Base-by-base conservation (phyloP, 2,888 invertebrate species). In the Calameuta idolon region DNA sequence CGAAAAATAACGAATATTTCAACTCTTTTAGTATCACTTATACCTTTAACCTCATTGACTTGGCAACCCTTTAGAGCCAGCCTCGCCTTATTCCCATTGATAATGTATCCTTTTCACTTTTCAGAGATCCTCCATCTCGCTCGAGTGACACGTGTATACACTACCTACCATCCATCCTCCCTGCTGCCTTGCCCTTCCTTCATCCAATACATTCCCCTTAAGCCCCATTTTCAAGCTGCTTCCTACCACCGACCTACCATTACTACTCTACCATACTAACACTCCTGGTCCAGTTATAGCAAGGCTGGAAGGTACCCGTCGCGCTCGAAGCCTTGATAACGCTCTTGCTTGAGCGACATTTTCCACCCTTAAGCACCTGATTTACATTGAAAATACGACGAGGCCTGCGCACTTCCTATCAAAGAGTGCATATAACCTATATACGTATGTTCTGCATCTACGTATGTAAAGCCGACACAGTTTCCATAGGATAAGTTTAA, bases 11-110 rank as follows among this genome's bases (percentile, higher is more conserved):
- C 86, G 86, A 85, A 87, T 86, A 87, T 89, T 89, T 87, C 86
- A 87, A 88, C 89, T 89, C 90, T 86, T 90, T 90, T 90, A 89
- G 90, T 90, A 90, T 90, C 90, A 90, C 90, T 90, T 90, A 90
- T 90, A 88, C 90, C 89, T 88, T 85, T 86, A 86, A 86, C 87
- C 89, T 87, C 55, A 5, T 55, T 23, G 55, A 55, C 23, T 23
- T 55, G 23, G 55, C 55, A 55, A 23, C 23, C 55, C 9, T 55
- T 23, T 9, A 9, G 23, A 55, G 55, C 55, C 23, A 55, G 1
- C 55, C 23, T 55, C 2, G 9, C 0, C 23, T 55, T 23, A 23
- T 9, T 55, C 9, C 23, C 9, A 23, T 4, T 55, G 23, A 55
- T 55, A 55, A 15, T 55, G 55, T 55, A 9, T 9, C 9, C 23